Percentiles rank a stretch among this genome's conserved stretches.
Conservation (phyloP, 2,797 vertebrate genomes). For the Coregonus suidteri region DNA sequence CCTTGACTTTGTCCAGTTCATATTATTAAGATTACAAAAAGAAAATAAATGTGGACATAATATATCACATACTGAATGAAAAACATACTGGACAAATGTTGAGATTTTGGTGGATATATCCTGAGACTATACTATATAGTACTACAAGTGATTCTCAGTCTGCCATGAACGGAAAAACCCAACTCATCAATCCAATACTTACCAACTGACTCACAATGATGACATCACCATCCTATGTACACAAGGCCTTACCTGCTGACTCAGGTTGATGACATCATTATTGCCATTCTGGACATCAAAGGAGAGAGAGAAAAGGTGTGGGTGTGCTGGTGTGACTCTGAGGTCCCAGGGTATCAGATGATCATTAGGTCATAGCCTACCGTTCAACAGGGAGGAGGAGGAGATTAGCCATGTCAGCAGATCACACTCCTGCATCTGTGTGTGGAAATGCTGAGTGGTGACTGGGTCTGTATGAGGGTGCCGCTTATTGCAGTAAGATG, state of each 20-base stretch:
- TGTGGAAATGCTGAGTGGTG: constrained; percentile 63
- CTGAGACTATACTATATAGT: not conserved
- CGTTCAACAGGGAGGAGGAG: constrained; percentile 49
- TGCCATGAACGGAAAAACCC: constrained; percentile 36
- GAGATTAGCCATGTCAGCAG: constrained; percentile 68
- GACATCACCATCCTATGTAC: constrained; percentile 53
- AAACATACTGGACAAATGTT: too few species aligned
- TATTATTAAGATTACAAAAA: not conserved
- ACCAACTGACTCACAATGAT: constrained; percentile 69
- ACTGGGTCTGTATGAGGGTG: constrained; percentile 49
- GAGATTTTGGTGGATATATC: not conserved
- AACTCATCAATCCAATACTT: constrained; percentile 68
- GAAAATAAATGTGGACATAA: not conserved
- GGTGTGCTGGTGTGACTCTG: not conserved
- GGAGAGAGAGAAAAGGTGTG: not conserved
- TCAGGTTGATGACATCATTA: constrained; percentile 67
- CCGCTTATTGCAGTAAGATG: not conserved
- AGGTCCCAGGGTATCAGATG: constrained; percentile 56
- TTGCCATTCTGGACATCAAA: constrained; percentile 20
- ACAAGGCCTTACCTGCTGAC: constrained; percentile 64
- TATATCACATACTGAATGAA: not conserved
- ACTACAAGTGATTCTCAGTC: constrained; percentile 38
- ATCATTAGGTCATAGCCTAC: constrained; percentile 70
- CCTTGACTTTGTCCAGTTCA: not conserved
- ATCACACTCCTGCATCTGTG: constrained; percentile 52